phyloP scores from a whole-genome alignment of 2,888 invertebrate species.

The Halocaridina rubra region DNA sequence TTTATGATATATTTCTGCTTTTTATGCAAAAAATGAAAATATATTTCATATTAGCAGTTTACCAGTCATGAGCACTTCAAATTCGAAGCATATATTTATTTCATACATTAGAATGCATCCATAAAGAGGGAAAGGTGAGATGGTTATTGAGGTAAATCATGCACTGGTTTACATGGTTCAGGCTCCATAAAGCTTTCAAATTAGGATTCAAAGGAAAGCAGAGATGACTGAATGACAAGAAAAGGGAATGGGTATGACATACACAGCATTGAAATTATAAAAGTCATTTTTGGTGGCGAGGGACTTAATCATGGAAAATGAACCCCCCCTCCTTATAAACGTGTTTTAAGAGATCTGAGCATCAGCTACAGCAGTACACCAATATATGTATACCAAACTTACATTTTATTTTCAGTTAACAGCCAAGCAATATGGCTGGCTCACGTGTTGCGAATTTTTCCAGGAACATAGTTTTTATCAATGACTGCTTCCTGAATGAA shows the following conservation, averaged over 20 bases:
- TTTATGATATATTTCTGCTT: not conserved
- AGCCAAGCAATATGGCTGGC: constrained; percentile 12
- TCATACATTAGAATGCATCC: too few species aligned
- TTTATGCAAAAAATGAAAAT: not conserved
- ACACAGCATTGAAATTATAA: not conserved
- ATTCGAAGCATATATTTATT: too few species aligned
- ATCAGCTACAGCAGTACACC: not conserved
- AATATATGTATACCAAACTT: too few species aligned
- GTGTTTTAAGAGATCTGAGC: not conserved
- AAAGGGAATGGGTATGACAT: not conserved
- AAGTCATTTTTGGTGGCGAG: not conserved
- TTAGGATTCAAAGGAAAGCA: too few species aligned
- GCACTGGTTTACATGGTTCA: too few species aligned
- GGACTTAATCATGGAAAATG: not conserved
- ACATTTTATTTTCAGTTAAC: too few species aligned
- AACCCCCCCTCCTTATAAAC: not conserved
- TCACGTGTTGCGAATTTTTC: constrained; percentile 90
- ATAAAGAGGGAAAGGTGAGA: too few species aligned
- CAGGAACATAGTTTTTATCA: constrained; percentile 99
- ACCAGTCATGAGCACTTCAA: too few species aligned
- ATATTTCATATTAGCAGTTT: too few species aligned
- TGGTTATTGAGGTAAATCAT: too few species aligned
- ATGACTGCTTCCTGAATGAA: constrained; percentile 97
- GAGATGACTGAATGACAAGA: constrained; percentile 1
- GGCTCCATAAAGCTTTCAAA: too few species aligned